These are phyloP conservation scores for Mareca penelope DNA, from an alignment of 2,797 vertebrate genomes.

Conservation along the genomic window DNA sequence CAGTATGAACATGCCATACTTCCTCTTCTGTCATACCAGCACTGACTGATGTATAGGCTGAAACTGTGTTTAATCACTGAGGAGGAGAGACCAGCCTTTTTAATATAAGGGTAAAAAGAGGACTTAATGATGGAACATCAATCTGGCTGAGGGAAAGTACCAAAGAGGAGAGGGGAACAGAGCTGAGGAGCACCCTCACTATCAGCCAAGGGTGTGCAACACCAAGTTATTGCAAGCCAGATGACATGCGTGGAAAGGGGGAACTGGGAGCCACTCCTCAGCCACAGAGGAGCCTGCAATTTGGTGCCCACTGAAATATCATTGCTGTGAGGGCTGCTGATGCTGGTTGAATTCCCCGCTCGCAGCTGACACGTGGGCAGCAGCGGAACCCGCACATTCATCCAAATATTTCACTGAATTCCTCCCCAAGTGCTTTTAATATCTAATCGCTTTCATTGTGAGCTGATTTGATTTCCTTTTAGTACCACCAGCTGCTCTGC, in stretches of 20 bases:
- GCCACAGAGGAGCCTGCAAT: fast-evolving
- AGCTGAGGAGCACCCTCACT: fast-evolving
- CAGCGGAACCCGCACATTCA: not conserved
- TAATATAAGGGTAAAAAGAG: not conserved
- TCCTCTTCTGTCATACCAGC: not conserved
- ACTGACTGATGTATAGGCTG: not conserved
- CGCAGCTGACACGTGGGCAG: not conserved
- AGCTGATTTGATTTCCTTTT: not conserved
- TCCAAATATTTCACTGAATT: not conserved
- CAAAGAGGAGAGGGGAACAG: not conserved
- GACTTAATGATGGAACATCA: not conserved
- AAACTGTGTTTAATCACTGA: not conserved
- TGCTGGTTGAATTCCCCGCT: not conserved
- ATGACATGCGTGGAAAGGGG: fast-evolving
- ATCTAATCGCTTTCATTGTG: not conserved
- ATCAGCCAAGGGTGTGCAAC: not conserved
- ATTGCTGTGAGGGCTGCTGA: not conserved
- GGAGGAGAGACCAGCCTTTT: not conserved
- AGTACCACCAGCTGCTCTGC: not conserved
- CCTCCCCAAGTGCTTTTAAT: not conserved
- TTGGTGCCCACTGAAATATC: not conserved
- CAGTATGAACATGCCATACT: not conserved
- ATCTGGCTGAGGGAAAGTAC: not conserved
- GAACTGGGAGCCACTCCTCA: not conserved
- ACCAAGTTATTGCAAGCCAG: fast-evolving